Evolutionary conservation across 2,113 vertebrate species (phyloP), one percentile per base, ranked within the genome.

Genomic region (Bufo bufo): DNA sequence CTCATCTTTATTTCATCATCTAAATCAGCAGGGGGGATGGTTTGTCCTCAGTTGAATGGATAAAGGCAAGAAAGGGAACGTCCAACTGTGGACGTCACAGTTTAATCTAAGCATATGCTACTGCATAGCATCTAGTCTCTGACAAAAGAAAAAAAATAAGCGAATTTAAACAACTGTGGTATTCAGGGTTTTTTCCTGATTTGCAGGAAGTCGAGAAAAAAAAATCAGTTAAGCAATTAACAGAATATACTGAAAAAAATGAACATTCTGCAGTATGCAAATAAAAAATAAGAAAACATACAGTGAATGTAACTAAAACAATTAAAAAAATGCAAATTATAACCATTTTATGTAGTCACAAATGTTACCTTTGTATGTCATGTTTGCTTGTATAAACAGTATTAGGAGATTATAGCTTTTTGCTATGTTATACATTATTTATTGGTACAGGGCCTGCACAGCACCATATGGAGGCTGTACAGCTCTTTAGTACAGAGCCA

Each of bases 1-100:
- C 80, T 66, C 87, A 88, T 88, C 49, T 88, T 77, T 88, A 83
- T 74, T 88, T 83, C 86, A 88, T 86, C 85, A 86, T 84, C n/a
- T 65, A 33, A 61, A 88, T 66, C 71, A 66, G 71, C 81, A 65
- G 81, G 87, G 69, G 63, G 33, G 33, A 33, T 33, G 33, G 47
- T 52, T 83, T 77, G 56, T 84, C 87, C 58, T 88, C 71, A 56
- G n/a, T 6, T 77, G 69, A 66, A 75, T 83, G 23, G 59, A 61
- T 63, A 52, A 63, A 88, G 71, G 71, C 52, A 45, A 83, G 80
- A 65, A 50, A 84, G 54, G 14, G 71, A 19, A 66, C 59, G 78
- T 65, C 86, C 66, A 23, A 59, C 20, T 72, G 52, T 74, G 79
- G 52, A n/a, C 66, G 61, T 74, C 56, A 72, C 65, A 74, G 74